These are phyloP conservation scores for Megamerina dolium DNA, from an alignment of 2,888 invertebrate species.

Conservation along the genomic window DNA sequence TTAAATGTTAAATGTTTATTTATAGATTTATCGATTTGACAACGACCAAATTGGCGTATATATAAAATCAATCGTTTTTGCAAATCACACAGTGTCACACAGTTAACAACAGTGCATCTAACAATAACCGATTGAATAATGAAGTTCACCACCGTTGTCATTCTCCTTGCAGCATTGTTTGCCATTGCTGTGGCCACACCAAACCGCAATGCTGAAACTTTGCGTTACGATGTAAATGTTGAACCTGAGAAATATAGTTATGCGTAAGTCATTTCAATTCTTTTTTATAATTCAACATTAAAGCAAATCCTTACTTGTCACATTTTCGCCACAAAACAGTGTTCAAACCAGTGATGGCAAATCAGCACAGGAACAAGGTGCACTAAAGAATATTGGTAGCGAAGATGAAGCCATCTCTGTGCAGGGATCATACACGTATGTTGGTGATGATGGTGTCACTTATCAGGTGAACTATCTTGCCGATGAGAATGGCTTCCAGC, in stretches of 20 bases:
- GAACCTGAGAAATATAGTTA: slow-evolving; percentile 22
- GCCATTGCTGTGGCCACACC: slow-evolving; percentile 14
- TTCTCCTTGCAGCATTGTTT: slow-evolving; percentile 8
- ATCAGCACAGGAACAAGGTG: slow-evolving; percentile 52
- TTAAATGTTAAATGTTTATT: too few species aligned
- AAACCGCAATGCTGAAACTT: slow-evolving; percentile 8
- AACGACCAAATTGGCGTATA: too few species aligned
- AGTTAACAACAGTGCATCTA: too few species aligned
- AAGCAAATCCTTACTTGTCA: not conserved
- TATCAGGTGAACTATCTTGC: slow-evolving; percentile 54
- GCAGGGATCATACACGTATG: slow-evolving; percentile 52
- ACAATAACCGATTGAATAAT: too few species aligned
- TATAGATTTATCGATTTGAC: too few species aligned
- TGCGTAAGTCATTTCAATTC: slow-evolving; percentile 14
- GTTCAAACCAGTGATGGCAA: slow-evolving; percentile 45
- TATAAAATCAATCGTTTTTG: too few species aligned
- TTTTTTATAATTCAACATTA: not conserved
- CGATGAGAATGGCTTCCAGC: too few species aligned
- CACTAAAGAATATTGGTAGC: slow-evolving; percentile 52
- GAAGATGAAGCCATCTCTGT: slow-evolving; percentile 54
- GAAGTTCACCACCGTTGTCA: slow-evolving; percentile 7
- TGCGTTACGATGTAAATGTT: slow-evolving; percentile 19
- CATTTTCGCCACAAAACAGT: slow-evolving; percentile 8
- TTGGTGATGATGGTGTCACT: slow-evolving; percentile 54
- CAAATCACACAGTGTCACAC: too few species aligned